A percentile compares a stretch with the other conserved stretches of the same genome.
phyloP scores from a whole-genome alignment of 2,888 invertebrate species.

The Pachliopta kotzebuea region DNA sequence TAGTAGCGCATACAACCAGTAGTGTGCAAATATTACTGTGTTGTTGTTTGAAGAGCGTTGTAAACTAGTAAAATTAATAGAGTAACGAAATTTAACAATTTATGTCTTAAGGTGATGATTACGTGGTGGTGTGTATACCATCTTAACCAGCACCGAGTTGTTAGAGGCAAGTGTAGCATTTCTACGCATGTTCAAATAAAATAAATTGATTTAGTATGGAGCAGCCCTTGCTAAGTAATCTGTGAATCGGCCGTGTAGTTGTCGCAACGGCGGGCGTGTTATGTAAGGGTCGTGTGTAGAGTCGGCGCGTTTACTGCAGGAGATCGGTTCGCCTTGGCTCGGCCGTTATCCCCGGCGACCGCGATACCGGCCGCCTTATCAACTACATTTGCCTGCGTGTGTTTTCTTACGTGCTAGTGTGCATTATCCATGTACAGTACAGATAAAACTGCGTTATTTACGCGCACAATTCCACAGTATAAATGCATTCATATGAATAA shows the following conservation, averaged over 20 bases:
- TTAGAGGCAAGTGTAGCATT: too few relatives aligned
- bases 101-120: too few relatives aligned
- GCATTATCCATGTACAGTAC: slow-evolving; percentile 16
- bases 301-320: slow-evolving; percentile 16
- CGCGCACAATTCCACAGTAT: slow-evolving; percentile 18
- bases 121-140: too few relatives aligned
- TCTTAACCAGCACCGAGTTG: too few relatives aligned
- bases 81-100: too few relatives aligned
- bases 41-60: too few relatives aligned
- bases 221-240: slow-evolving; percentile 6
- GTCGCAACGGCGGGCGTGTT: slow-evolving; percentile 49
- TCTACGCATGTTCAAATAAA: too few relatives aligned
- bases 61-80: too few relatives aligned
- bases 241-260: slow-evolving; percentile 38
- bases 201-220: slow-evolving; percentile 8
- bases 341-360: slow-evolving; percentile 66
- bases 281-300: slow-evolving; percentile 50
- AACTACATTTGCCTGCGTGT: slow-evolving; percentile 37
- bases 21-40: too few relatives aligned
- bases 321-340: slow-evolving; percentile 63
- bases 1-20: too few relatives aligned
- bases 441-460: slow-evolving; percentile 29
- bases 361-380: slow-evolving; percentile 58
- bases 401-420: slow-evolving; percentile 47
- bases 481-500: slow-evolving; percentile 27